These are phyloP conservation scores for Coregonus suidteri DNA, from an alignment of 2,797 vertebrate genomes.

Conservation along the genomic window DNA sequence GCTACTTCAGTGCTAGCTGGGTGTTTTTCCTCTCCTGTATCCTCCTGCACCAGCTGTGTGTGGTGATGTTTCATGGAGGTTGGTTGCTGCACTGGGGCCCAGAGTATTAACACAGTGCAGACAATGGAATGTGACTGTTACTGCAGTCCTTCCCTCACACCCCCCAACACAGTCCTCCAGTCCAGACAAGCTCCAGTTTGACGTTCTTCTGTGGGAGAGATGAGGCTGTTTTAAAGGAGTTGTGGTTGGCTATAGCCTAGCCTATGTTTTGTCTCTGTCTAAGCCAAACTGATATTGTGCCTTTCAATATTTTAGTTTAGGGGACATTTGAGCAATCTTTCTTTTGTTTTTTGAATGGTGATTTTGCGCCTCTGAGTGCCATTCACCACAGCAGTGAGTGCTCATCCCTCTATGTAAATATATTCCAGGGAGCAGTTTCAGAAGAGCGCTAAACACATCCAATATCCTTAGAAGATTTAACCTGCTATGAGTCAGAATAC, in stretches of 20 bases:
- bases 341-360: neutral
- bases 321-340: neutral
- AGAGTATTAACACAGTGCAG: neutral
- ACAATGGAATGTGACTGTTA: neutral
- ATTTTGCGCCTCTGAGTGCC: neutral
- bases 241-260: too few species aligned
- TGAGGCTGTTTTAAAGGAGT: too few species aligned
- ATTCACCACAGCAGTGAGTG: neutral
- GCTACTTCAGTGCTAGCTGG: slow-evolving; percentile 7
- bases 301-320: neutral
- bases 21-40: slow-evolving; percentile 24
- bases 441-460: neutral
- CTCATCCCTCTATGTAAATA: neutral
- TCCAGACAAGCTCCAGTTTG: too few species aligned
- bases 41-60: slow-evolving; percentile 19
- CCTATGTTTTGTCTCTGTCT: neutral
- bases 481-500: too few species aligned
- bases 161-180: too few species aligned
- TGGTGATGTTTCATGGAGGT: neutral
- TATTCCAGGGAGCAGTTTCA: neutral
- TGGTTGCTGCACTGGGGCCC: neutral
- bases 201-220: too few species aligned
- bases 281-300: neutral
- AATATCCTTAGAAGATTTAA: neutral
- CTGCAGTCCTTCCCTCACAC: neutral